Base-by-base conservation (phyloP, 2,888 invertebrate species). In the Pollenia griseotomentosa region DNA sequence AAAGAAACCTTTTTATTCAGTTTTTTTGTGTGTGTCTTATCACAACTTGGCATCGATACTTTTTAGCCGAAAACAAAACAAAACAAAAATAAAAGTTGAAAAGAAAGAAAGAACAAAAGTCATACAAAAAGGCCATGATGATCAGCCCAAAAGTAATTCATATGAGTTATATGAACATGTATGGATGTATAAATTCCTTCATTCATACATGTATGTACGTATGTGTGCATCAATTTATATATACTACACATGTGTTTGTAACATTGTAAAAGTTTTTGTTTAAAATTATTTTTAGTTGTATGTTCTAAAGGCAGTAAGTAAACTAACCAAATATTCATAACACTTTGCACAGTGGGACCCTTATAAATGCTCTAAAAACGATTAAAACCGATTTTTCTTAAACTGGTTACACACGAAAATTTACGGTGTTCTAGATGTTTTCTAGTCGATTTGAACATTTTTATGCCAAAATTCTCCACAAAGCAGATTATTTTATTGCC, bases 11-110 rank as follows among this genome's bases (percentile, higher is more conserved):
- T 85, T 33, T 79, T 79, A 74, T 83, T 78, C 46, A 11, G 63
- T 33, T 61, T 33, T 14, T 42, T 55, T n/a, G 71, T 53, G 61
- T 53, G 57, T 57, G 73, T 78, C 78, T 85, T 85, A 85, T 85
- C 84, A 85, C 74, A 85, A 70, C 84, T 74, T 75, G 84, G 84
- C 84, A 85, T 80, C 84, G 68, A 80, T 85, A 85, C 79, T 85
- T 85, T 83, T 85, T 85, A 74, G 79, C 74, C 74, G 68, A 84
- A 84, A 79, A 77, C 75, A 77, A 83, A 77, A 83, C 75, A 75
- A 83, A 77, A 63, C 53, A 71, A 77, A 33, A 74, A 74, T 59
- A 61, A 74, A 84, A 84, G 66, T 66, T 74, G 57, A 66, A 74
- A 79, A 48, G 66, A 85, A 80, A 42, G 61, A 70, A 80, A 55